Conservation (phyloP, 2,888 invertebrate genomes). For the Cryptus viduatorius region DNA sequence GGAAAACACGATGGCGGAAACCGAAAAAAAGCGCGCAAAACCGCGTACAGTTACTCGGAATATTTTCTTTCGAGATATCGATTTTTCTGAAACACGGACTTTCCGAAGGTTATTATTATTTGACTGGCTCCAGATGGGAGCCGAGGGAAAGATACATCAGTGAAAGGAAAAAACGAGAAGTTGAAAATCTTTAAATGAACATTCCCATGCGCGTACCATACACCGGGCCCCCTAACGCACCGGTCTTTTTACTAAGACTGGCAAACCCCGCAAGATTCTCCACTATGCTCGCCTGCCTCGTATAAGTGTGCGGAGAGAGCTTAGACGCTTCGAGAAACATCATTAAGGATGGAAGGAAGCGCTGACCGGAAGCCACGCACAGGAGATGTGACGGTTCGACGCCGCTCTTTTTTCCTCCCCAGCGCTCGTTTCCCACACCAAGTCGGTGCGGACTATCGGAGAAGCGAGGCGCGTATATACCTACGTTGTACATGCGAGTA, state of each 20-base stretch:
- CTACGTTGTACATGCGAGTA: not conserved
- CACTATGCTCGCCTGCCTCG: not conserved
- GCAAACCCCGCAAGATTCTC: not conserved
- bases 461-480: not conserved
- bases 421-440: constrained; percentile 41
- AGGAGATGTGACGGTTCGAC: constrained; percentile 81
- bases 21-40: constrained; percentile 6
- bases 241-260: constrained; percentile 24
- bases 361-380: constrained; percentile 83
- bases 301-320: constrained; percentile 28
- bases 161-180: constrained; percentile 37
- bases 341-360: constrained; percentile 83
- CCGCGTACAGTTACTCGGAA: not conserved
- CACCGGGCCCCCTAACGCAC: constrained; percentile 6
- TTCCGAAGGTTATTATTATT: not conserved
- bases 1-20: not conserved
- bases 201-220: constrained; percentile 40
- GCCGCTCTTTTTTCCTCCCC: constrained; percentile 55
- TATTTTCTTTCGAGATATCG: constrained; percentile 41
- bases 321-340: constrained; percentile 64
- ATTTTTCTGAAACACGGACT: constrained; percentile 35
- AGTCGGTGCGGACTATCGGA: constrained; percentile 20
- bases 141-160: constrained; percentile 12
- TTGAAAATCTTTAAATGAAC: constrained; percentile 42
- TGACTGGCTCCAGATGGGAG: constrained; percentile 51